Base-by-base conservation (phyloP, 2,113 vertebrate genomes). In the Chaetorhynchus papuensis region DNA sequence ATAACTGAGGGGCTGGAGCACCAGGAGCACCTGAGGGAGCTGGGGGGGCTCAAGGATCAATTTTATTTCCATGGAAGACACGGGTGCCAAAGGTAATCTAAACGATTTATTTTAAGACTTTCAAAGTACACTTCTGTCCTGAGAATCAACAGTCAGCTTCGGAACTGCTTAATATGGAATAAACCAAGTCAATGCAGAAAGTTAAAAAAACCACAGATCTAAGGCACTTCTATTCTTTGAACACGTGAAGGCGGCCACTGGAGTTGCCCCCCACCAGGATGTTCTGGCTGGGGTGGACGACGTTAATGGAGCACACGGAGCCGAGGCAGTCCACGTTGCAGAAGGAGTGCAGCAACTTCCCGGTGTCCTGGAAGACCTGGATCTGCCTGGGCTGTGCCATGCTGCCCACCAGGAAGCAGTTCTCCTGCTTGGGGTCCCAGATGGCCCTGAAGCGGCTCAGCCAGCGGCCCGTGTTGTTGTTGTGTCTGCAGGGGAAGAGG, bases 351-450 rank as follows among this genome's bases (percentile, higher is more conserved):
- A 98, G 89, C 11, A 52, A 5, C 6, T 78, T 31, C 5, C 99
- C 99, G 0, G 96, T 98, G 72, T 98, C 98, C 1, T 98, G 98
- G 97, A 98, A 99, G 54, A 99, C 89, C 31, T 98, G 49, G 2
- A 99, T 97, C 26, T 71, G 95, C 4, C 98, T 90, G 1, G 98
- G 98, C 18, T 74, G 95, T 0, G 66, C 83, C 98, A 98, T 91
- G 64, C 98, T 98, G 78, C 99, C 99, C 76, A 99, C 97, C 31
- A 98, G 94, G 28, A 99, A 97, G 93, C 98, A 99, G 33, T 98
- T 97, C 27, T 99, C 98, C 92, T 90, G 98, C 50, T 98, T 99
- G 28, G 99, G 99, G 96, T 99, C 99, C 99, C 99, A 99, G 8
- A 98, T 35, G 0, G 99, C 99, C n/a, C 96, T 96, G 50, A 99